Percentiles rank a stretch among this genome's conserved stretches.
phyloP scores from a whole-genome alignment of 2,113 vertebrate species.

The Ginglymostoma cirratum region DNA sequence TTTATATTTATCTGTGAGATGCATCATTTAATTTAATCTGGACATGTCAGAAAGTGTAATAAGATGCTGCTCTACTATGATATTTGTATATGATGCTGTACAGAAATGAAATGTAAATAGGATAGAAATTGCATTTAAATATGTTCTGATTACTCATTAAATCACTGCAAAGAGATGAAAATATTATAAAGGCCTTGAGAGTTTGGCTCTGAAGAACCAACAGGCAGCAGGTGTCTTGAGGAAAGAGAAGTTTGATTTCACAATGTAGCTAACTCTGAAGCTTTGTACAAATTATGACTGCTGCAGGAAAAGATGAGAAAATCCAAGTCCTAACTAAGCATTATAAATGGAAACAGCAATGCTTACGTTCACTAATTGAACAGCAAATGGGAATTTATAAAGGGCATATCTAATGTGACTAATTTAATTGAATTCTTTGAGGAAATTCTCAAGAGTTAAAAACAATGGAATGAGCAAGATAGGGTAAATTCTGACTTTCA shows the following conservation, averaged over 20 bases:
- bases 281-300: background rate
- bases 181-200: background rate
- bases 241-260: background rate
- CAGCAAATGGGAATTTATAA: background rate
- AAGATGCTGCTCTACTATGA: background rate
- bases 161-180: background rate
- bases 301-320: background rate
- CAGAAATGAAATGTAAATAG: slow-evolving; percentile 2
- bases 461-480: background rate
- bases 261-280: background rate
- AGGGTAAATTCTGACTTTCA: background rate
- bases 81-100: background rate
- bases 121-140: background rate
- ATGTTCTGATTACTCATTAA: background rate
- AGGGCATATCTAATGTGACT: background rate
- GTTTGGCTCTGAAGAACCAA: background rate
- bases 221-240: background rate
- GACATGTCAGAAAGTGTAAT: background rate
- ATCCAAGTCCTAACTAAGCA: background rate
- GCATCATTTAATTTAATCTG: background rate
- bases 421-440: background rate
- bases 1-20: background rate
- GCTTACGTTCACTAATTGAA: background rate
- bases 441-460: background rate
- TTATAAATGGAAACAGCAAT: background rate